Base-by-base conservation (phyloP, 2,797 vertebrate genomes). In the Odontamblyopus rebecca region DNA sequence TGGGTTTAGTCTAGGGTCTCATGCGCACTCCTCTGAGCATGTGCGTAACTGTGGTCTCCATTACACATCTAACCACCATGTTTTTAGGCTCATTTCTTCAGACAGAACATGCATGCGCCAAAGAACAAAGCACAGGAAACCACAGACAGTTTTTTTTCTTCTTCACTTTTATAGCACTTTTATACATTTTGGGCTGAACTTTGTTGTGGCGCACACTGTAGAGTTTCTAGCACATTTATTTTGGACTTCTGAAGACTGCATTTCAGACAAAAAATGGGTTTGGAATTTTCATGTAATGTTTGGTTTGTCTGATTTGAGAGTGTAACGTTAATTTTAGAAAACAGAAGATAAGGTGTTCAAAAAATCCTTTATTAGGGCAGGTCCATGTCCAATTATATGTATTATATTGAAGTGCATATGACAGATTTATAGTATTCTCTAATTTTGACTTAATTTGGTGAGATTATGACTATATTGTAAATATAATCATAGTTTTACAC, bases 81-180 rank as follows among this genome's bases (percentile, higher is more conserved):
- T 11, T 19, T 53, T 72, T 48, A n/a, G 2, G 59, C 18, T 38
- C 44, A 44, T 69, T 60, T 71, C 74, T 67, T 69, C 68, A 63
- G 50, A 75, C 62, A 76, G 44, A 61, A 78, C 5, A 70, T 38
- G 63, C 26, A 15, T 35, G 53, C 44, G 50, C 79, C 68, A 48
- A 51, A 79, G 76, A 82, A 77, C 82, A 85, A 82, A 82, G 78
- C 16, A 56, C 18, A 79, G 83, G 79, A 86, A 86, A 76, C 74
- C 69, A 54, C 19, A 63, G 74, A 30, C 66, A 53, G 5, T 54
- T 54, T 54, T 59, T 75, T 56, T 7, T 67, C 18, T 7, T 12
- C 18, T 67, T 72, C 50, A 79, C 44, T 85, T 85, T 80, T 82
- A 87, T 63, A 66, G 76, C 61, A 51, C 7, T 79, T 73, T 74